Base-by-base conservation (phyloP, 2,113 vertebrate species). In the Neotoma lepida region DNA sequence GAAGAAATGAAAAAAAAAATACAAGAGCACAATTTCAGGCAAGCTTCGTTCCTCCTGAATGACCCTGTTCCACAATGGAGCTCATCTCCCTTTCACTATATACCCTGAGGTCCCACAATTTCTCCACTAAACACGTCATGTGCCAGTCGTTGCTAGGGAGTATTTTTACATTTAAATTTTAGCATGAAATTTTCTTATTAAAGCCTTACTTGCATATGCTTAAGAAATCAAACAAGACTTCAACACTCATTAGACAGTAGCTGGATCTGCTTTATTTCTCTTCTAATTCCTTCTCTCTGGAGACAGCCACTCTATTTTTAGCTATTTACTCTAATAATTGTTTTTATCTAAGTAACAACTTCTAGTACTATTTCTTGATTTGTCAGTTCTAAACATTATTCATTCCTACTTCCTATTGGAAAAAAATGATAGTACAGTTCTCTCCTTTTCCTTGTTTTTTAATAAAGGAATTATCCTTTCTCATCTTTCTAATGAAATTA, bases 341-440 rank as follows among this genome's bases (percentile, higher is more conserved):
- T 28, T 91, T 80, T 46, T 30, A n/a, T 76, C n/a, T 80, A 86
- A 86, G 68, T n/a, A 91, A 89, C 14, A 86, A 68, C 6, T 91
- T 92, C 26, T 64, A 46, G 51, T 84, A 33, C 8, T 93, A 58
- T 91, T 95, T 89, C 44, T 95, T 93, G 80, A 95, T 63, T 64
- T 90, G 28, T 80, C 58, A 39, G 10, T 91, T 92, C 95, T 90
- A 78, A 90, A 86, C 89, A 81, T 92, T 73, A n/a, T 64, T 94
- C 87, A 68, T 63, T 49, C 17, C 33, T 64, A 33, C 13, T 92
- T 90, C 13, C 39, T 89, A 33, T n/a, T 82, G 20, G 63, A 76
- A 70, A 89, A 39, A 96, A 46, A 33, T 33, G 8, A 63, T 63
- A 24, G 9, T 49, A 88, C 70, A 54, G 17, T 20, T 89, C 35